A percentile compares a stretch with the other conserved stretches of the same genome.
Conservation (phyloP, 2,888 invertebrate species). For the Calameuta pallipes region DNA sequence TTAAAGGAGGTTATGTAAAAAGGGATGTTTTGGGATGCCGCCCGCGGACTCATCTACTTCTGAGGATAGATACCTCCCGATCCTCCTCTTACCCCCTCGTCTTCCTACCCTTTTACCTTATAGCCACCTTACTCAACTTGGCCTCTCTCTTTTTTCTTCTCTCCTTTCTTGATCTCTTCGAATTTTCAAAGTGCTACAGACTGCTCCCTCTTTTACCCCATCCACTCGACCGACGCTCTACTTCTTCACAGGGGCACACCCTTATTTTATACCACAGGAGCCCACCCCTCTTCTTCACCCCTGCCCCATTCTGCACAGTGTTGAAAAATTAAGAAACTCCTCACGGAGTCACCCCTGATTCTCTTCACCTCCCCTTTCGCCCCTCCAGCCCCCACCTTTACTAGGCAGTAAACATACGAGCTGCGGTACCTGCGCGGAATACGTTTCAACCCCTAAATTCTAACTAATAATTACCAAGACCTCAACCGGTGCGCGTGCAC, state of each 20-base stretch:
- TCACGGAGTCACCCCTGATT: conserved; percentile 42
- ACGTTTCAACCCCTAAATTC: conserved; percentile 9
- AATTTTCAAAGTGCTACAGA: conserved; percentile 34
- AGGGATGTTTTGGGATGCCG: conserved; percentile 46
- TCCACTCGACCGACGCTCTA: background rate
- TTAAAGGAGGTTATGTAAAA: conserved; percentile 14
- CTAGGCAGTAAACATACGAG: conserved; percentile 43
- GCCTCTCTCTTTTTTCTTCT: background rate
- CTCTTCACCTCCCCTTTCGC: too few species aligned
- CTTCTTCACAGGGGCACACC: too few species aligned
- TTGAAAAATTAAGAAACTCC: conserved; percentile 52
- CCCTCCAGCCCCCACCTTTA: conserved; percentile 34
- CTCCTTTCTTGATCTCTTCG: conserved; percentile 22
- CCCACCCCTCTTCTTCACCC: background rate
- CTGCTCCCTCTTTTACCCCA: conserved; percentile 12
- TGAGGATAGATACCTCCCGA: conserved; percentile 10
- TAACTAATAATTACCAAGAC: background rate
- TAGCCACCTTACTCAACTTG: background rate
- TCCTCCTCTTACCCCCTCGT: background rate
- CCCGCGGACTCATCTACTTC: conserved; percentile 29
- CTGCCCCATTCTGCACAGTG: background rate
- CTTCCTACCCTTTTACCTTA: conserved; percentile 11
- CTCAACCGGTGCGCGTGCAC: too few species aligned
- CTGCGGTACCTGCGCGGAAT: conserved; percentile 28
- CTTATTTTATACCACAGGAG: background rate